Percentiles rank a stretch among this genome's conserved stretches.
Evolutionary conservation across 2,113 vertebrate species (phyloP).

Genomic region (Uria aalge): DNA sequence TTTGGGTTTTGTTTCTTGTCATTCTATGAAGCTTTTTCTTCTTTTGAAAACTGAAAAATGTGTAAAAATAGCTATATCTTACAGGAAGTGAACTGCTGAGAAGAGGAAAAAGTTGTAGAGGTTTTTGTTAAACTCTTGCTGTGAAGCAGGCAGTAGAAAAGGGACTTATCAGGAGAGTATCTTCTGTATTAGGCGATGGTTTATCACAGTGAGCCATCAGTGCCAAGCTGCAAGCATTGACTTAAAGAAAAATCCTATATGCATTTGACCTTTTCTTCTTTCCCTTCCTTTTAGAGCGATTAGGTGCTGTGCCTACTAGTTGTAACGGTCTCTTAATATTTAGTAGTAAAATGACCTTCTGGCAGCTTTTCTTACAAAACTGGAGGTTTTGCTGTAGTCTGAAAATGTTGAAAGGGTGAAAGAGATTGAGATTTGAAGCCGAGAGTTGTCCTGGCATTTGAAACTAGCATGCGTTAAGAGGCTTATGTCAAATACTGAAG

Average conservation of each 20-base stretch:
- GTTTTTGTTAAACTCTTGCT: neutral
- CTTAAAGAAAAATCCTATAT: neutral
- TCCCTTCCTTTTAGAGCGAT: neutral
- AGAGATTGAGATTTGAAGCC: neutral
- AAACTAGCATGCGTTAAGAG: neutral
- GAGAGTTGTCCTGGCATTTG: neutral
- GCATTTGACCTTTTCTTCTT: neutral
- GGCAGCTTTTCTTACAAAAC: neutral
- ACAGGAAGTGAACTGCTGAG: neutral
- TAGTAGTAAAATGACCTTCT: neutral
- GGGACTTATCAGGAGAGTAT: neutral
- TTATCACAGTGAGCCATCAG: neutral
- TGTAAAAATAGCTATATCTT: neutral
- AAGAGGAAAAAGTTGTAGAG: neutral
- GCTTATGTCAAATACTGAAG: conserved; percentile 2
- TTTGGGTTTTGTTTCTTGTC: neutral
- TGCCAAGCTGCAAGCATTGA: neutral
- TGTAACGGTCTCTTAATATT: neutral
- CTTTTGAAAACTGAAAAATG: neutral
- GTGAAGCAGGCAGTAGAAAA: neutral
- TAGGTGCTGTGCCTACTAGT: neutral
- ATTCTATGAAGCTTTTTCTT: neutral
- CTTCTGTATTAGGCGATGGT: neutral
- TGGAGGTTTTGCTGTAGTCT: neutral
- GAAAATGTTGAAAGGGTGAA: neutral